Evolutionary conservation across 2,888 invertebrate species (phyloP), one percentile per base, ranked within the genome.

Genomic region (Tetrapedia diversipes): DNA sequence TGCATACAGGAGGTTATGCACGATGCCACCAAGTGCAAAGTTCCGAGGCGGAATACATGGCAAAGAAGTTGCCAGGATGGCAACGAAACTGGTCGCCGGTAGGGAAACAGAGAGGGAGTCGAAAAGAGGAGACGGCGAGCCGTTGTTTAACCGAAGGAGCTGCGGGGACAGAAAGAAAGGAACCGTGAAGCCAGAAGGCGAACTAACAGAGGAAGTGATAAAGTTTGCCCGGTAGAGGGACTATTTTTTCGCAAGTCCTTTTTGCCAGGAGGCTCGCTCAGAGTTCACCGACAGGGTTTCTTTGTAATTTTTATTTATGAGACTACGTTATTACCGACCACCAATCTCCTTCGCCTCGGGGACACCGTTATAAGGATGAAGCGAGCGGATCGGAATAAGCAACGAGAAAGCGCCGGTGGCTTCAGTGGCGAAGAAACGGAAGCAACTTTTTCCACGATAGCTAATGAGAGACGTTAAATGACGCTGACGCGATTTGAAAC

Each of bases 291-390:
- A 60, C 57, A 43, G 39, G 54, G 51, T 60, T 68, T 67, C 61
- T 65, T 68, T 74, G 79, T 86, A 87, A 86, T 86, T 88, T 88
- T 86, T 83, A 86, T 86, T 88, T 84, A 85, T 81, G 84, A 80
- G 71, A 65, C 71, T 83, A 85, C 79, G 80, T 88, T 86, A 86
- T 84, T 82, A 64, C 78, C 74, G 59, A 54, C 76, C 59, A 77
- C 79, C 83, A 75, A 79, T 84, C 80, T 81, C 66, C 54, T 49
- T 51, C 60, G 67, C 59, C 54, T 66, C 63, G 67, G 49, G 60
- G 37, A 53, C 49, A 27, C 16, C 39, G 61, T 59, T 51, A 51
- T 27, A 41, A 29, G 54, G 37, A n/a, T 41, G 49, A 45, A 37
- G 19, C 24, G 57, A 60, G 39, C 19, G 24, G 70, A 57, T 73